Evolutionary conservation across 2,797 vertebrate genomes (phyloP).

Genomic region (Platalea minor): DNA sequence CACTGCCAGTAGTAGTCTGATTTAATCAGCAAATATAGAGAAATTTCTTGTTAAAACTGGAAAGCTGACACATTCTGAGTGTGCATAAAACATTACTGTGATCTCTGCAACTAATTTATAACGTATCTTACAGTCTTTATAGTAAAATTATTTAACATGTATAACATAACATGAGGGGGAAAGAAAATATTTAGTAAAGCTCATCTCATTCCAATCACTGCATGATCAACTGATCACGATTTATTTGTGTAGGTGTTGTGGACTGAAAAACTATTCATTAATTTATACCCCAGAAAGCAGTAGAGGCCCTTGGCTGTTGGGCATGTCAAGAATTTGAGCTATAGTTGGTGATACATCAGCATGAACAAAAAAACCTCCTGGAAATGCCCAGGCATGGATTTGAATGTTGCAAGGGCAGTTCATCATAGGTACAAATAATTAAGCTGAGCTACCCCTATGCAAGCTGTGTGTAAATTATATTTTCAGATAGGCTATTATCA

Average conservation of each 20-base stretch:
- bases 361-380: neutral
- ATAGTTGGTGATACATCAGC: neutral
- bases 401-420: conserved; percentile 1
- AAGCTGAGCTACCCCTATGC: neutral
- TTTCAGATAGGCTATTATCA: conserved; percentile 9
- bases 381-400: conserved; percentile 3
- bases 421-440: conserved; percentile 11
- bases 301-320: neutral
- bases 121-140: neutral
- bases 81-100: neutral
- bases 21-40: neutral
- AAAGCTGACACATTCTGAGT: neutral
- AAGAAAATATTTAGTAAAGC: neutral
- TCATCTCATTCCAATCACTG: neutral
- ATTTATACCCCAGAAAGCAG: neutral
- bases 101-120: neutral
- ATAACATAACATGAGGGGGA: neutral
- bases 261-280: neutral
- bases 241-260: neutral
- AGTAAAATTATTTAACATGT: neutral
- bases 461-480: conserved; percentile 1
- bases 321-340: neutral
- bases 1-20: neutral
- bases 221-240: neutral
- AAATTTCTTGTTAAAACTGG: neutral